Evolutionary conservation across 2,113 vertebrate genomes (phyloP).

Genomic region (mouse (Mus musculus)): DNA sequence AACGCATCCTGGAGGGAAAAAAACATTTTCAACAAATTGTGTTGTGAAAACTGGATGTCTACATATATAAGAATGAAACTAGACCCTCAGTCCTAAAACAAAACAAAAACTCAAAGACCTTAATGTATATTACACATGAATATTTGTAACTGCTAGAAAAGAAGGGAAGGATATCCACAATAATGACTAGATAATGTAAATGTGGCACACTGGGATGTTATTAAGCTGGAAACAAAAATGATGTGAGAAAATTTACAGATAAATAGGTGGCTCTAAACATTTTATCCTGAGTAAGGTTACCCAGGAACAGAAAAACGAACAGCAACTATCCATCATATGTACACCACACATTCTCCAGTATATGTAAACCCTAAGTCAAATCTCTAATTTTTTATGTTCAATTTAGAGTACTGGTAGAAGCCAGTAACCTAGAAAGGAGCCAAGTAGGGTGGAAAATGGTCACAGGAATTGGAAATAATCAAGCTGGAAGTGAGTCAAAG

Average conservation of each 20-base stretch:
- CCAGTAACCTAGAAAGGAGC: not conserved
- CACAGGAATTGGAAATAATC: not conserved
- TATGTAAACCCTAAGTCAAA: not conserved
- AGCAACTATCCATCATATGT: not conserved
- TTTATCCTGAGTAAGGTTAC: not conserved
- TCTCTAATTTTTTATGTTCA: not conserved
- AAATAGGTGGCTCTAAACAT: not conserved
- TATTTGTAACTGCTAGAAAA: not conserved
- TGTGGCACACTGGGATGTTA: not conserved
- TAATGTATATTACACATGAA: not conserved
- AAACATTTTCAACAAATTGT: not conserved
- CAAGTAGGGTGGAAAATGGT: not conserved
- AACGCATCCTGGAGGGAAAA: not conserved
- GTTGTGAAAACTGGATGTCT: not conserved
- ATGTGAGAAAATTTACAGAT: too few relatives aligned
- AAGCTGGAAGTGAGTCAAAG: not conserved
- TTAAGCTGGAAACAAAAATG: not conserved
- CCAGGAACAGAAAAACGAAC: not conserved
- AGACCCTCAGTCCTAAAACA: not conserved
- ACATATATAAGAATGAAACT: not conserved
- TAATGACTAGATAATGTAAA: not conserved
- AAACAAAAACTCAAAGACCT: not conserved
- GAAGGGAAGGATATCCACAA: not conserved
- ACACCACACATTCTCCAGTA: not conserved
- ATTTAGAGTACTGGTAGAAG: not conserved